Base-by-base conservation (phyloP, 92 coral and sea anemone species). In the Parazoanthus atlanticus region DNA sequence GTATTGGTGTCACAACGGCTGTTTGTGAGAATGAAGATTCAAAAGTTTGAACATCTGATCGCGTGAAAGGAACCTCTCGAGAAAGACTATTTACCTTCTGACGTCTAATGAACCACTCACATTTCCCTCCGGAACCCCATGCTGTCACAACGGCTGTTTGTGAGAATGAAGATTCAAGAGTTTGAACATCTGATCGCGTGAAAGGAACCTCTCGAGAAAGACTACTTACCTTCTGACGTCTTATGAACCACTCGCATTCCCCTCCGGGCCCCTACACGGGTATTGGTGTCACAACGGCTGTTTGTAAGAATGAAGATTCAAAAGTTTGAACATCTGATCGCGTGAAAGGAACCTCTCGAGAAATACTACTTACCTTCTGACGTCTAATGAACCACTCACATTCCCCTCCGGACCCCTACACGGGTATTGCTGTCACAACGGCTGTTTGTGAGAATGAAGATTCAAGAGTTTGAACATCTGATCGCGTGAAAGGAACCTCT, bases 141-240 rank as follows among this genome's bases (percentile, higher is more conserved):
- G 69, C 66, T 93, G 78, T 54, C 93, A 2, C 96, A 95, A 93
- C 86, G 98, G 98, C 77, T 95, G 84, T 95, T 95, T 89, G 96
- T 95, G 43, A 94, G 93, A 52, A 93, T 93, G 26, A 91, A 92
- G 90, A 76, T 95, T 71, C 96, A 93, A 81, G 94, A 93, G 71
- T 95, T 95, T 61, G 90, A 93, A 58, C 96, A 6, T 90, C 94
- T 3, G 90, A 77, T 81, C 71, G 84, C 31, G 91, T 93, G 19
- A 95, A 93, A 86, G 96, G 96, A 47, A 93, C 98, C 17, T 95
- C 98, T n/a, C 89, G 98, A 17, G 98, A 95, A 46, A 90, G 96
- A 84, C 92, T 91, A 15, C 92, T 95, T 16, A 95, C 98, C 8
- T 91, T 95, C 79, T 95, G 78, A 83, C 11, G 9, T 72, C 43